These are phyloP conservation scores for Drosophila sulfurigaster DNA, from an alignment of 1,140 invertebrate genomes.

Conservation along the genomic window DNA sequence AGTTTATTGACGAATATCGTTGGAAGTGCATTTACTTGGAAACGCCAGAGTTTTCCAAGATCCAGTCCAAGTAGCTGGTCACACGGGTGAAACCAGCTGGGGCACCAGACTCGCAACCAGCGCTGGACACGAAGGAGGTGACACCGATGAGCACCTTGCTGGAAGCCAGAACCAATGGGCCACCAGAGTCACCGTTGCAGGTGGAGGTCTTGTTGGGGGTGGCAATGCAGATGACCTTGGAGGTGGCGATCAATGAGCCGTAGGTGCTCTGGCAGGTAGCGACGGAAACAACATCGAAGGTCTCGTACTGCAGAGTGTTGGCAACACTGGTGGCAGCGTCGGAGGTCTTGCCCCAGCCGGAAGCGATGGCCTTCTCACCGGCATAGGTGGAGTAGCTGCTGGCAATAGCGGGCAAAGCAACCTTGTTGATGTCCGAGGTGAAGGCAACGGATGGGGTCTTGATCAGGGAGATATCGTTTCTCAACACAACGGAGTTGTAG, in stretches of 20 bases:
- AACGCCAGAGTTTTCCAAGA: constrained; percentile 62
- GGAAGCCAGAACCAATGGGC: constrained; percentile 85
- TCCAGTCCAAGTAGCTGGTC: constrained; percentile 86
- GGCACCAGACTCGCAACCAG: constrained; percentile 76
- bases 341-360: constrained; percentile 67
- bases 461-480: constrained; percentile 71
- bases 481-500: constrained; percentile 57
- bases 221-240: constrained; percentile 20
- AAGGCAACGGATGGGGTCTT: constrained; percentile 31
- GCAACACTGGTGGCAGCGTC: constrained; percentile 51
- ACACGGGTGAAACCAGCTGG: constrained; percentile 86
- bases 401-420: constrained; percentile 45
- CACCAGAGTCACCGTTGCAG: constrained; percentile 86
- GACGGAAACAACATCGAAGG: constrained; percentile 28
- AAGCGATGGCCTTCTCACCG: constrained; percentile 55
- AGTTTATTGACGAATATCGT: constrained; percentile 14
- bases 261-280: constrained; percentile 41
- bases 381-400: constrained; percentile 60
- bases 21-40: constrained; percentile 37
- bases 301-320: constrained; percentile 40
- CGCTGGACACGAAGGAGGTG: constrained; percentile 79
- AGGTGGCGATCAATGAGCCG: constrained; percentile 31
- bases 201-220: constrained; percentile 67
- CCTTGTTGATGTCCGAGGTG: constrained; percentile 33
- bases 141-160: constrained; percentile 85